Evolutionary conservation across 2,113 vertebrate genomes (phyloP).

Genomic region (Bubo blakistoni): DNA sequence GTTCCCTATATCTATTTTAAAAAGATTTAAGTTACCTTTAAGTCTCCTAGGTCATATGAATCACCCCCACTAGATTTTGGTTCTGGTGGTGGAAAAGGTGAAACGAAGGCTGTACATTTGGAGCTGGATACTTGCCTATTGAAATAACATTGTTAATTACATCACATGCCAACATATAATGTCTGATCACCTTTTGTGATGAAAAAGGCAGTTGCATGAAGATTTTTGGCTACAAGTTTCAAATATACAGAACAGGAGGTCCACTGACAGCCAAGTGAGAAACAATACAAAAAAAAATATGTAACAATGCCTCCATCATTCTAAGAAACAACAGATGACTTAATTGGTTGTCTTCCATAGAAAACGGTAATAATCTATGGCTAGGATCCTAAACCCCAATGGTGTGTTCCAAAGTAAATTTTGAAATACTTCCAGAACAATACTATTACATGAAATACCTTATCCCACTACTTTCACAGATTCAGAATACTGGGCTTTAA

Average conservation of each 20-base stretch:
- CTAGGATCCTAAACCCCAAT: background rate
- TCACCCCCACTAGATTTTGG: slow-evolving; percentile 52
- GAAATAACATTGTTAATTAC: slow-evolving; percentile 29
- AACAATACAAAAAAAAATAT: background rate
- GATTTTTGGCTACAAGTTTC: background rate
- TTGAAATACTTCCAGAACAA: background rate
- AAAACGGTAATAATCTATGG: background rate
- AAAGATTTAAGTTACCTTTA: slow-evolving; percentile 66
- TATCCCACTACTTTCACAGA: background rate
- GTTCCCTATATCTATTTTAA: background rate
- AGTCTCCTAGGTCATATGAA: background rate
- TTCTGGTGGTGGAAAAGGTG: slow-evolving; percentile 23
- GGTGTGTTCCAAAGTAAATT: background rate
- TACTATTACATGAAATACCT: background rate
- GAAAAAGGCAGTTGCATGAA: background rate
- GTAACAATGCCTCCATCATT: background rate
- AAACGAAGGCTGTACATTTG: slow-evolving; percentile 27
- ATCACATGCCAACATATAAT: background rate
- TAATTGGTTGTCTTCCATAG: background rate
- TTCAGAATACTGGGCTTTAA: background rate
- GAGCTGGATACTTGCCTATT: slow-evolving; percentile 60
- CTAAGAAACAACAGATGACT: background rate
- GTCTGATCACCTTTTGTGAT: background rate
- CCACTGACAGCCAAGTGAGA: background rate
- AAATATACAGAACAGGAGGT: background rate